phyloP scores from a whole-genome alignment of 2,113 vertebrate species.

The Sceloporus tristichus region DNA sequence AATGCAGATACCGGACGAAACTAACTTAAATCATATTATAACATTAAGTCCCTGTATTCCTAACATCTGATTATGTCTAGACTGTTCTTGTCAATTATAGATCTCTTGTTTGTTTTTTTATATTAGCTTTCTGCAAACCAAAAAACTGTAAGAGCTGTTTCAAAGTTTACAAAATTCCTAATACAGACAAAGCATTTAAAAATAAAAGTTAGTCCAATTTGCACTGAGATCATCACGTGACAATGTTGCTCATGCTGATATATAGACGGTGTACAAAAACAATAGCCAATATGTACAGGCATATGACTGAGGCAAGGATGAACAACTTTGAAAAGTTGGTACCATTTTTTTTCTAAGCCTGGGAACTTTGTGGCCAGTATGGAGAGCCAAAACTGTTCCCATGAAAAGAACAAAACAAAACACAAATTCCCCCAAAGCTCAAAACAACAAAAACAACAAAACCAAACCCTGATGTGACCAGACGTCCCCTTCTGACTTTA shows the following conservation, averaged over 20 bases:
- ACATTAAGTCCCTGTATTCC: conserved; percentile 20
- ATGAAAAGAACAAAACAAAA: no score
- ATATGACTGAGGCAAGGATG: no score
- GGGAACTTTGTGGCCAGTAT: no score
- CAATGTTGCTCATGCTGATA: neutral
- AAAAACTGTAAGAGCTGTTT: neutral
- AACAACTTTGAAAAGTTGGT: no score
- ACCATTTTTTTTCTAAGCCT: no score
- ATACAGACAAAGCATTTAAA: neutral
- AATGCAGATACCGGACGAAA: conserved; percentile 10
- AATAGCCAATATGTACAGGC: no score
- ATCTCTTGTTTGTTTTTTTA: neutral
- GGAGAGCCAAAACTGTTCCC: no score
- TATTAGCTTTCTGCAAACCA: neutral
- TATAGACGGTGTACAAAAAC: no score
- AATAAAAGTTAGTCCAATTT: neutral
- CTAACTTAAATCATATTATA: conserved; percentile 37
- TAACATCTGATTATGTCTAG: neutral
- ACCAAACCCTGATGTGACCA: no score
- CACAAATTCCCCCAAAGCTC: no score
- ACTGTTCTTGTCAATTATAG: neutral
- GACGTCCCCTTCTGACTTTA: no score
- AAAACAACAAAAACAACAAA: no score
- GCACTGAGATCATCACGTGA: neutral
- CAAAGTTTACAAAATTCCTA: neutral